phyloP scores from a whole-genome alignment of 2,888 invertebrate genomes.

The Autographa gamma region DNA sequence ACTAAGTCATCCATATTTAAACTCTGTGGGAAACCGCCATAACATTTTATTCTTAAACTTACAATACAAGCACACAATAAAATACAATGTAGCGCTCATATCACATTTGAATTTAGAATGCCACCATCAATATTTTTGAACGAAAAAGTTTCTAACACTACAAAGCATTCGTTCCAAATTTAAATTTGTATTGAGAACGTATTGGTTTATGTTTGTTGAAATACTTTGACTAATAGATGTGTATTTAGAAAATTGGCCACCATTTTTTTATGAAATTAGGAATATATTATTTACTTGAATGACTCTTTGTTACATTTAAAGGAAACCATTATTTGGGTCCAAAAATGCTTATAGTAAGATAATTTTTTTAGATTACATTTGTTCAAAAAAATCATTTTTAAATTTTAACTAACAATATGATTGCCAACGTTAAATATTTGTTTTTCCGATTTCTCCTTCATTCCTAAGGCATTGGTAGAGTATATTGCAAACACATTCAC shows the following conservation, averaged over 20 bases:
- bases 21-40: background rate
- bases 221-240: constrained; percentile 43
- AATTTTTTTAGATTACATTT: too few species aligned
- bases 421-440: too few species aligned
- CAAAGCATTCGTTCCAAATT: constrained; percentile 57
- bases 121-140: constrained; percentile 58
- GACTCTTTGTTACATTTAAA: too few species aligned
- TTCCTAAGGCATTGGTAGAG: too few species aligned
- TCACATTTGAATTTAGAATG: constrained; percentile 52
- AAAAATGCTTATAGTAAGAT: too few species aligned
- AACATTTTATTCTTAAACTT: background rate
- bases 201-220: constrained; percentile 50
- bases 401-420: too few species aligned
- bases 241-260: too few species aligned
- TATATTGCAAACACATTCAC: constrained; percentile 4
- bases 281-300: too few species aligned
- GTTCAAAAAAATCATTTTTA: too few species aligned
- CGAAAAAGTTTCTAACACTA: constrained; percentile 53
- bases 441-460: too few species aligned
- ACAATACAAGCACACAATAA: constrained; percentile 22
- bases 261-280: too few species aligned
- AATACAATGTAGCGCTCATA: constrained; percentile 33
- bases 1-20: background rate
- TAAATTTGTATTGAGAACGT: constrained; percentile 54
- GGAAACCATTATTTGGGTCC: too few species aligned